phyloP scores from a whole-genome alignment of 2,888 invertebrate genomes.

The Pheosia tremula region DNA sequence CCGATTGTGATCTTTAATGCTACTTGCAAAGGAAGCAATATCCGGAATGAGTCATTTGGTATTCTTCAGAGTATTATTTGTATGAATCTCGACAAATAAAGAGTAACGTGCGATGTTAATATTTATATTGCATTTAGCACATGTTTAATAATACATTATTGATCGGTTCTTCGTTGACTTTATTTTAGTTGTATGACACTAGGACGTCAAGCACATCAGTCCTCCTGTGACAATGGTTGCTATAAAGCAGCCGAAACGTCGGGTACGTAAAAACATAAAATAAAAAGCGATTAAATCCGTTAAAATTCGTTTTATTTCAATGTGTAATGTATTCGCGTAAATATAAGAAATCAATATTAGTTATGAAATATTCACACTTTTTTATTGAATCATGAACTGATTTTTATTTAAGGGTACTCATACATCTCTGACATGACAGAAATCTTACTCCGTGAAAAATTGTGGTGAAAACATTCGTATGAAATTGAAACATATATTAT shows the following conservation, averaged over 20 bases:
- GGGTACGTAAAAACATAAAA: no score
- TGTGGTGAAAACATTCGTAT: no score
- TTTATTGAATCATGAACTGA: not conserved
- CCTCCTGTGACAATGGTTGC: no score
- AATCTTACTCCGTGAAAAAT: slow-evolving; percentile 10
- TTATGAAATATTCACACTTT: not conserved
- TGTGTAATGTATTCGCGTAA: no score
- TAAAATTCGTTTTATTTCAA: no score
- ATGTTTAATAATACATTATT: not conserved
- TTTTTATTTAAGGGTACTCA: not conserved
- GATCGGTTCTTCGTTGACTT: no score
- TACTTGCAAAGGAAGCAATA: slow-evolving; percentile 18
- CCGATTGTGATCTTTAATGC: slow-evolving; percentile 8
- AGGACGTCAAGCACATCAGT: no score
- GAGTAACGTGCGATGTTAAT: not conserved
- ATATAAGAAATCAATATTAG: no score
- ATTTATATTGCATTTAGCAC: not conserved
- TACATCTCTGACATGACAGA: slow-evolving; percentile 18
- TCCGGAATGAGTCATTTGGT: slow-evolving; percentile 8
- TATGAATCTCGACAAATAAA: not conserved
- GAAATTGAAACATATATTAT: no score
- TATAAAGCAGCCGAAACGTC: no score
- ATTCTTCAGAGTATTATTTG: not conserved
- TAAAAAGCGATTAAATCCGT: no score
- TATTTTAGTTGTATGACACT: no score